Evolutionary conservation across 2,113 vertebrate genomes (phyloP).

Genomic region (Copsychus sechellarum): DNA sequence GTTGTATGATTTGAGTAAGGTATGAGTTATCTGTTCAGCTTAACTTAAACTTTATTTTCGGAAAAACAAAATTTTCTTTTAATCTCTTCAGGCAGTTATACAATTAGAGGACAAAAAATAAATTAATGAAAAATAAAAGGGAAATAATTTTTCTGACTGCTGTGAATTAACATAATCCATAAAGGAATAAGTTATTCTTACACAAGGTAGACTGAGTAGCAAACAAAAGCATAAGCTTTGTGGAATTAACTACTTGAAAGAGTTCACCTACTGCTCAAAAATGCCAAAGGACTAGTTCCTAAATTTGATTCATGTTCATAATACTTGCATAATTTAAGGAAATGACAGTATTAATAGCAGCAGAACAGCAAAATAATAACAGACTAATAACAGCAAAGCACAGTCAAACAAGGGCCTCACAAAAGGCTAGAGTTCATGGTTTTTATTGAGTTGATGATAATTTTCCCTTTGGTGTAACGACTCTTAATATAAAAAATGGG

Average conservation of each 20-base stretch:
- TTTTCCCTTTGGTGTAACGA: neutral
- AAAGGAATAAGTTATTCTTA: neutral
- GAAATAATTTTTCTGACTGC: neutral
- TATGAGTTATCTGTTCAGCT: neutral
- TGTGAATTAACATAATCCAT: neutral
- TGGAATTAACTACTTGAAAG: neutral
- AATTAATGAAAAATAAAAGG: neutral
- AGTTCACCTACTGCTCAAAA: neutral
- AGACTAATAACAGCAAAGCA: neutral
- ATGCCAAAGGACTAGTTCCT: neutral
- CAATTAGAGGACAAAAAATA: neutral
- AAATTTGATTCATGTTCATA: neutral
- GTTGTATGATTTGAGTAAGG: neutral
- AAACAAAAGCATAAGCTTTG: neutral
- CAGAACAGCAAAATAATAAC: no score
- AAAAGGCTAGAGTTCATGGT: neutral
- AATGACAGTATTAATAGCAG: neutral
- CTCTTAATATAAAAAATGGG: neutral
- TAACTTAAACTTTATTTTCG: neutral
- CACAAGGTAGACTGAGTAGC: neutral
- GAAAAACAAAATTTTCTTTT: neutral
- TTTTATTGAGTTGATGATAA: neutral
- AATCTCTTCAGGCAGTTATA: neutral
- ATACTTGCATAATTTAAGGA: neutral
- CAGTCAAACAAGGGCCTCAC: neutral